phyloP scores from a whole-genome alignment of 2,888 invertebrate genomes.

The Caenorhabditis sp. region DNA sequence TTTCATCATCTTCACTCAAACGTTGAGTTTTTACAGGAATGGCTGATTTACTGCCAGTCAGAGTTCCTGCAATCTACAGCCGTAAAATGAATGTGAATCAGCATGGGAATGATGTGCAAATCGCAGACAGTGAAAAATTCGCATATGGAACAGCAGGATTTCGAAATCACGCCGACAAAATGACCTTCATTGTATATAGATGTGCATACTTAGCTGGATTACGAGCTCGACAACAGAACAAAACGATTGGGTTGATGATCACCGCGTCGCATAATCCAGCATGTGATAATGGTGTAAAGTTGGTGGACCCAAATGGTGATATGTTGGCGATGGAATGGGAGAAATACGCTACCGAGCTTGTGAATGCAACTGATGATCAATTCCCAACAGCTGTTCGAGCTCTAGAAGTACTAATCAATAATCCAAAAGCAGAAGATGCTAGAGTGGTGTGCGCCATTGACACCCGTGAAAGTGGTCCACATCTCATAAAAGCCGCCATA shows the following conservation, averaged over 20 bases:
- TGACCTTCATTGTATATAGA: conserved; percentile 91
- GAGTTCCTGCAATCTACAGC: conserved; percentile 27
- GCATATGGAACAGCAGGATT: conserved; percentile 62
- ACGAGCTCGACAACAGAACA: conserved; percentile 77
- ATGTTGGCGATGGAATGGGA: conserved; percentile 96
- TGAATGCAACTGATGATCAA: conserved; percentile 53
- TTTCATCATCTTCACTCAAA: no score
- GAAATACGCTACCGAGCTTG: conserved; percentile 50
- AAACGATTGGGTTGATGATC: conserved; percentile 90
- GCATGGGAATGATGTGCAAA: neutral
- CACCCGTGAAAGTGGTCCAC: conserved; percentile 51
- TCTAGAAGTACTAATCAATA: conserved; percentile 38
- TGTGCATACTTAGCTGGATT: conserved; percentile 92
- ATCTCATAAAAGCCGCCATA: conserved; percentile 45
- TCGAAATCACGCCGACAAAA: conserved; percentile 71
- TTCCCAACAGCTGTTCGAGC: conserved; percentile 45
- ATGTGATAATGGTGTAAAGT: conserved; percentile 76
- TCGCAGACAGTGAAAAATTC: conserved; percentile 10
- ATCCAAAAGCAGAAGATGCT: conserved; percentile 11
- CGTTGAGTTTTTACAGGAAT: conserved; percentile 23
- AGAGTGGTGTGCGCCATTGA: conserved; percentile 53
- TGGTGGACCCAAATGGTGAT: conserved; percentile 93
- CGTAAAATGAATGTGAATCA: conserved; percentile 20
- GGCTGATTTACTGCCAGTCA: conserved; percentile 26
- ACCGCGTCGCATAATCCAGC: conserved; percentile 98